Conservation (phyloP, 92 coral and sea anemone genomes). For the Siderastrea radians region DNA sequence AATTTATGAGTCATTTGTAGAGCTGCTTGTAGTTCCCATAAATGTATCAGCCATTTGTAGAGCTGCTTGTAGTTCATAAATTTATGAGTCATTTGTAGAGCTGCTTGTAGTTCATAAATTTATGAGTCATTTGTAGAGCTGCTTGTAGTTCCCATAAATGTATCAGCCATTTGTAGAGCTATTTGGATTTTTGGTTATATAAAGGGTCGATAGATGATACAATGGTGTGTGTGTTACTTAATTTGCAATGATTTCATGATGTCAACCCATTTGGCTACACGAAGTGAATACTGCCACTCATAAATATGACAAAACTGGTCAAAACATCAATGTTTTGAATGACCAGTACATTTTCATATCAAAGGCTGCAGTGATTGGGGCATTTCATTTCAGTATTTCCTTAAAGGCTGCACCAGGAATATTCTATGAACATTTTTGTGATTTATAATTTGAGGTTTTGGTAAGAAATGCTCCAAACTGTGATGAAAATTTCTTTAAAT, state of each 20-base stretch:
- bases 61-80: not conserved
- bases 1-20: no score
- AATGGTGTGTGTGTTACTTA: not conserved
- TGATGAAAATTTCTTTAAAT: not conserved
- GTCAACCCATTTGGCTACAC: not conserved
- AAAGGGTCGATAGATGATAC: not conserved
- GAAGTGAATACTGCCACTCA: not conserved
- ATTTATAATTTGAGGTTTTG: not conserved
- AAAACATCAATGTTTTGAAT: not conserved
- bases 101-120: not conserved
- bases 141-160: no score
- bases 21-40: no score
- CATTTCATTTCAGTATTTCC: not conserved
- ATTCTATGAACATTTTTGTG: not conserved
- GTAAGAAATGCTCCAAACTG: not conserved
- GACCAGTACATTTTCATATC: no score
- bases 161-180: not conserved
- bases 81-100: conserved; percentile 9
- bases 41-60: not conserved
- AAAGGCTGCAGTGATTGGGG: not conserved
- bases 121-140: not conserved
- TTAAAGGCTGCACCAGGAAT: not conserved
- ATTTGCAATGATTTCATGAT: not conserved
- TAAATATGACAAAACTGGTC: not conserved
- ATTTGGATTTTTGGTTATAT: not conserved